Evolutionary conservation across 2,113 vertebrate genomes (phyloP), one percentile per base, ranked within the genome.

Genomic region (Vulpes ferrilata): DNA sequence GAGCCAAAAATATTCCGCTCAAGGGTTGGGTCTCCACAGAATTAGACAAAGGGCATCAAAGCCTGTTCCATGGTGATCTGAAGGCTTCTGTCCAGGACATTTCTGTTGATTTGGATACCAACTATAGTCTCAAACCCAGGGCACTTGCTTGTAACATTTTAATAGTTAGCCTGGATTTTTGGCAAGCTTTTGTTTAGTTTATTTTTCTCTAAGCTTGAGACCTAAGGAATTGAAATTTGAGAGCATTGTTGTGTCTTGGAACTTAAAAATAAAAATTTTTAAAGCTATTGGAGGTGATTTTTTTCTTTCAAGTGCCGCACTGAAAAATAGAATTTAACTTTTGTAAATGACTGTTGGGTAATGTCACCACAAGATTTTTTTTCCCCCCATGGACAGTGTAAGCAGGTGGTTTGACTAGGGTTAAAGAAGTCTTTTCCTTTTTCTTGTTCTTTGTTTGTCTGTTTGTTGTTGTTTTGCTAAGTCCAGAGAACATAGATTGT

Each of bases 151-250:
- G 64, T 96, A 97, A 96, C 85, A 86, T 95, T 98, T 97, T 97
- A 96, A 96, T 96, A 98, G 88, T 69, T 85, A 92, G 94, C 64
- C 80, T 96, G 74, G 94, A 80, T 73, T 97, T 95, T 96, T 96
- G 97, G 96, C 94, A 97, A 90, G 48, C 93, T 96, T 97, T 97
- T 97, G 78, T 95, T 95, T 97, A 88, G 81, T 95, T 96, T 96
- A 81, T 97, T 98, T 97, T 95, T 94, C 94, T 95, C 95, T 92
- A 93, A 97, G 92, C 64, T 95, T 73, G 11, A 93, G 73, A 93
- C 53, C 95, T 89, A 91, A 91, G 88, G 82, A 93, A 95, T 93
- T 97, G 97, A 97, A 97, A 98, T 96, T 96, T 88, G 95, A 98
- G 96, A 95, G 83, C 38, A 84, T 91, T 86, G 25, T 85, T 69